Evolutionary conservation across 2,113 vertebrate genomes (phyloP).

Genomic region (Mormyrus lacerda): DNA sequence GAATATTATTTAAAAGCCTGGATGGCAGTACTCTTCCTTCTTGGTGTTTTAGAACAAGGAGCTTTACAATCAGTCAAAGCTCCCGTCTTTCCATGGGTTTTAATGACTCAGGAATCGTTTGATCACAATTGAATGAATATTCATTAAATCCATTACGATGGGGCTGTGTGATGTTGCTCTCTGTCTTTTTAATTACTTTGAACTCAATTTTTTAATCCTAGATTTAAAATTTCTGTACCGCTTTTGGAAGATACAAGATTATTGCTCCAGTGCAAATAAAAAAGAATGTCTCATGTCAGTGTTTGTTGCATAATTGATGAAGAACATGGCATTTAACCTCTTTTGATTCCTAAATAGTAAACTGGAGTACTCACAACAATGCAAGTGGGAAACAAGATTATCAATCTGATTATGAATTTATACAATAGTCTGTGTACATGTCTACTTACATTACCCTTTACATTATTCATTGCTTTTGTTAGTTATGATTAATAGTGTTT

Average conservation of each 20-base stretch:
- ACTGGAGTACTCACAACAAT: not conserved
- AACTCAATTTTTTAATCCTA: not conserved
- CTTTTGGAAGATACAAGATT: not conserved
- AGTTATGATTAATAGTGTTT: not conserved
- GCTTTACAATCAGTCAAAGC: constrained; percentile 18
- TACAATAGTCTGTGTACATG: not conserved
- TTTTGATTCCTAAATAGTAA: not conserved
- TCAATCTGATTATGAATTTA: not conserved
- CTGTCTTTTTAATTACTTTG: constrained; percentile 5
- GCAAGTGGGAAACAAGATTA: not conserved
- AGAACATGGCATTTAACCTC: not conserved
- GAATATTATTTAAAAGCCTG: not conserved
- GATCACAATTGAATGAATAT: constrained; percentile 59
- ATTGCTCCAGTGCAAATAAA: not conserved
- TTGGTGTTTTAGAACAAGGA: not conserved
- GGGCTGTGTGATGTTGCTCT: constrained; percentile 29
- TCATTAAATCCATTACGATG: constrained; percentile 54
- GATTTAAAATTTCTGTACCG: not conserved
- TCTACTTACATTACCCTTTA: not conserved
- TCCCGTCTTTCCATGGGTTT: constrained; percentile 40
- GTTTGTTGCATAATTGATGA: not conserved
- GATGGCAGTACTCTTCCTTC: constrained; percentile 8
- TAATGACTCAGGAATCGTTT: constrained; percentile 42
- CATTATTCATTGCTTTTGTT: not conserved
- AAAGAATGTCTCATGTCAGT: not conserved